phyloP scores from a whole-genome alignment of 2,113 vertebrate genomes.

The Falco punctatus region DNA sequence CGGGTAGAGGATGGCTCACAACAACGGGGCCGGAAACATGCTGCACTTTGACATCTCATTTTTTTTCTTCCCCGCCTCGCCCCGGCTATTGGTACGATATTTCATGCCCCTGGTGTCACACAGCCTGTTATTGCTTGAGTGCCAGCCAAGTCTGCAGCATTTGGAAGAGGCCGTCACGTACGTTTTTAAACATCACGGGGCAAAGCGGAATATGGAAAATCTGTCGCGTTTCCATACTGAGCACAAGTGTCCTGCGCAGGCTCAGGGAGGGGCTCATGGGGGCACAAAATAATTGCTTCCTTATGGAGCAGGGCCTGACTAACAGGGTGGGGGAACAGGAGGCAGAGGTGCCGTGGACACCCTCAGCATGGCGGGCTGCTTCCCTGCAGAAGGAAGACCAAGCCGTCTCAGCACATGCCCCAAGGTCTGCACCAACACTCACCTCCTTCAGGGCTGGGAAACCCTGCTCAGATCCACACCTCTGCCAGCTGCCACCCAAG shows the following conservation, averaged over 20 bases:
- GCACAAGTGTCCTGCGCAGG: conserved; percentile 6
- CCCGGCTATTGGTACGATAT: background rate
- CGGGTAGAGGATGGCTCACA: background rate
- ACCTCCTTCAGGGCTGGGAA: background rate
- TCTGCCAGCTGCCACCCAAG: background rate
- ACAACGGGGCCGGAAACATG: conserved; percentile 18
- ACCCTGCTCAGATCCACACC: background rate
- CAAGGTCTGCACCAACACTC: background rate
- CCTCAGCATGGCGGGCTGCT: accelerated
- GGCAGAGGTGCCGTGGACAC: background rate
- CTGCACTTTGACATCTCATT: conserved; percentile 40
- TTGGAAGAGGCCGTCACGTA: conserved; percentile 51
- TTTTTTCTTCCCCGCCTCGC: background rate
- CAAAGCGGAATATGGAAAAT: conserved; percentile 65
- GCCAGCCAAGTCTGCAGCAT: conserved; percentile 45
- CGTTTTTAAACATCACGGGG: conserved; percentile 52
- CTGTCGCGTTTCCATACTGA: conserved; percentile 13
- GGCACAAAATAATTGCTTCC: conserved; percentile 60
- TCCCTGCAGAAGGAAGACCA: background rate
- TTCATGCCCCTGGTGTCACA: conserved; percentile 39
- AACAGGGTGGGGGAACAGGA: background rate
- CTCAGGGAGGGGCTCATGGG: conserved; percentile 45
- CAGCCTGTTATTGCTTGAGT: conserved; percentile 17
- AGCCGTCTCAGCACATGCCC: background rate
- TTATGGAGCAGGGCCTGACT: conserved; percentile 41